Base-by-base conservation (phyloP, 2,888 invertebrate genomes). In the Chorisops tibialis region DNA sequence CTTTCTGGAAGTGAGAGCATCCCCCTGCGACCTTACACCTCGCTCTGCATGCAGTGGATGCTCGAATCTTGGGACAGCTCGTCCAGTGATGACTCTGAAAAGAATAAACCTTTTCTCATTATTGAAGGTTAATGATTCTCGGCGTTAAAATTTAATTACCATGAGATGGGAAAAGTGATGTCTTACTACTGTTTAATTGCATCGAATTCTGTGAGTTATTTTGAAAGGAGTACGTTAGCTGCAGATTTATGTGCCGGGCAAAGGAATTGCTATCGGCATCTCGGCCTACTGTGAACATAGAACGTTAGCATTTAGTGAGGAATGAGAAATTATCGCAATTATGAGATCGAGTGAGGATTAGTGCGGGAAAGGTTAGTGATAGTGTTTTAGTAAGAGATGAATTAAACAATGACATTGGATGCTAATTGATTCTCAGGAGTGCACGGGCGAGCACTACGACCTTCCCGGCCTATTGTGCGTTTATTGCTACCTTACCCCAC, bases 61-160 rank as follows among this genome's bases (percentile, higher is more conserved):
- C 89, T 87, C n/a, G 91, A 91, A 72, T 92, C 91, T 77, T 91
- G 91, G 2, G 91, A 91, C 43, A 91, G 80, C 74, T 92, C 91
- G 79, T 92, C 91, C 83, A 91, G 83, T 58, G 91, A 89, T 66
- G 90, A 89, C 78, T 91, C 91, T 84, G 83, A 76, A 80, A 83
- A 78, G 48, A 61, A 66, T 18, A 65, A 54, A 51, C 65, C 65
- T 65, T 64, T 56, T 50, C 60, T 56, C 58, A 62, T 62, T 62
- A 48, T 61, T 64, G 30, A 63, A 63, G 59, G 59, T 49, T 38
- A 50, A 60, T 60, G 56, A 49, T 50, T 50, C 49, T 5, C n/a
- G 14, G 48, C 11, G 12, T 50, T 22, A 48, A 38, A 50, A 38
- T 24, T 39, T 52, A 50, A 51, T 81, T 76, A 85, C 85, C 85